phyloP scores from a whole-genome alignment of 2,797 vertebrate species.

The Darevskia nairensis region DNA sequence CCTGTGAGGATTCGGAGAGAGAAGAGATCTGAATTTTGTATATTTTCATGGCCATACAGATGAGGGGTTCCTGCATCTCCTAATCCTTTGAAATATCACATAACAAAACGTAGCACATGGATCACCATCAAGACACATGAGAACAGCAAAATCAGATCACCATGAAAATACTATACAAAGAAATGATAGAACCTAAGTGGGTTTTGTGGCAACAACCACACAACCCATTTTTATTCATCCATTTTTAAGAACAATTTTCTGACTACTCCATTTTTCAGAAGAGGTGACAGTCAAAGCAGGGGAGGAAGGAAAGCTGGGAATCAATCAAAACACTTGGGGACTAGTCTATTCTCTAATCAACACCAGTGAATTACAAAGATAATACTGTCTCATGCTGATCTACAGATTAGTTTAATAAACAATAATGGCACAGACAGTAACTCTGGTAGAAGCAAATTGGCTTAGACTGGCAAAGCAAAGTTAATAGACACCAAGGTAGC shows the following conservation, averaged over 20 bases:
- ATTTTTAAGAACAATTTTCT: not conserved
- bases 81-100: not conserved
- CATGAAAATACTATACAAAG: not conserved
- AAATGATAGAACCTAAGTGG: not conserved
- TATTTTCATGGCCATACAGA: not conserved
- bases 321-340: slow-evolving; percentile 2
- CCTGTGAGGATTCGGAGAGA: not conserved
- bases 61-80: not conserved
- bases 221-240: not conserved
- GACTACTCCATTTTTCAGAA: not conserved
- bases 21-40: not conserved
- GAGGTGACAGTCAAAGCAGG: not conserved
- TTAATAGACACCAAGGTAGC: slow-evolving; percentile 30
- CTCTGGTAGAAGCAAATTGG: slow-evolving; percentile 22
- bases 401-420: slow-evolving; percentile 25
- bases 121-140: not conserved
- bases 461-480: slow-evolving; percentile 29
- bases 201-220: not conserved
- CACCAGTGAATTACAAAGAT: slow-evolving; percentile 10
- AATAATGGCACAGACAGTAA: slow-evolving; percentile 14
- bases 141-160: not conserved
- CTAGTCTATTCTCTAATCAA: not conserved
- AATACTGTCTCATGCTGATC: slow-evolving; percentile 23
- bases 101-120: not conserved
- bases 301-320: not conserved